Conservation (phyloP, 2,113 vertebrate species). For the Tetrax tetrax region DNA sequence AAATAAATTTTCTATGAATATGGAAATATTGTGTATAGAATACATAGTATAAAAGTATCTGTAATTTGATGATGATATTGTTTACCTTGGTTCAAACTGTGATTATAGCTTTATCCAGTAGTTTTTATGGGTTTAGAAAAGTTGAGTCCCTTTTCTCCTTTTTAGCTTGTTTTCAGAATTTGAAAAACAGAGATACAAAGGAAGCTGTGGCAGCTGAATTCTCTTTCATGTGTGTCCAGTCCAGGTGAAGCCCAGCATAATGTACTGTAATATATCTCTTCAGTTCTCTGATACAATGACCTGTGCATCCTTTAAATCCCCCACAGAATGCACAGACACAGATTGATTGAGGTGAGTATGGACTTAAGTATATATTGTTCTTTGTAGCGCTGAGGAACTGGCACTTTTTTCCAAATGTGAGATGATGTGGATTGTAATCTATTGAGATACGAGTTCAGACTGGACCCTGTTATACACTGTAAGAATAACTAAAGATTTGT, state of each 20-base stretch:
- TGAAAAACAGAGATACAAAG: constrained; percentile 56
- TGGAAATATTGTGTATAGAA: background rate
- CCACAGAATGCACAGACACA: constrained; percentile 43
- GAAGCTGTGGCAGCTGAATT: constrained; percentile 59
- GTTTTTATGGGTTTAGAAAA: constrained; percentile 41
- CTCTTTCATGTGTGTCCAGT: constrained; percentile 65
- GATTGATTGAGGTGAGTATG: constrained; percentile 53
- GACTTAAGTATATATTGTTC: constrained; percentile 59
- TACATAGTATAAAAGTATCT: constrained; percentile 3
- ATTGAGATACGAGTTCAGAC: constrained; percentile 24
- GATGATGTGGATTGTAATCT: constrained; percentile 47
- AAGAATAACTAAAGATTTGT: constrained; percentile 49
- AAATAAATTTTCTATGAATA: constrained; percentile 29
- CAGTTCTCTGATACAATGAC: constrained; percentile 65
- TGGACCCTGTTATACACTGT: background rate
- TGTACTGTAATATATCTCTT: constrained; percentile 57
- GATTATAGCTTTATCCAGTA: constrained; percentile 13
- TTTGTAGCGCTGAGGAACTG: constrained; percentile 51
- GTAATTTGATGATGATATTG: constrained; percentile 14
- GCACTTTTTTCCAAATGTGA: constrained; percentile 45
- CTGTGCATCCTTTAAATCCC: constrained; percentile 66
- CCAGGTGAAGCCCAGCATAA: constrained; percentile 64
- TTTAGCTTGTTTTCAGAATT: constrained; percentile 63
- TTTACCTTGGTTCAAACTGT: constrained; percentile 16
- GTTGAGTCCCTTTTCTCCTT: constrained; percentile 43